Evolutionary conservation across 2,113 vertebrate species (phyloP).

Genomic region (Macquaria ambigua): DNA sequence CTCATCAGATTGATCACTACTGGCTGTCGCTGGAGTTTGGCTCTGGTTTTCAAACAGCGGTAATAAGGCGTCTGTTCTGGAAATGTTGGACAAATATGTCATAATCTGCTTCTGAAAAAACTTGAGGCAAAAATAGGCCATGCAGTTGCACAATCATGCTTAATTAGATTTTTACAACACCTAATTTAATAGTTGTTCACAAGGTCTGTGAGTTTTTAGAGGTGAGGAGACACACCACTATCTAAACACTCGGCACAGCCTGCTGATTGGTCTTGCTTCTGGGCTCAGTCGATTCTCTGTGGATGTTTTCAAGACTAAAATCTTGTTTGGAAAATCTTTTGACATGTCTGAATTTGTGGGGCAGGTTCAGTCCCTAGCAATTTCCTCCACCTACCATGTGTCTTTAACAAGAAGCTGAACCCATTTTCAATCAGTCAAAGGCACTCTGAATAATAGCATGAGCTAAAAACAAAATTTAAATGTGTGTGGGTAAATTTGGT

Average conservation of each 20-base stretch:
- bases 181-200: constrained; percentile 38
- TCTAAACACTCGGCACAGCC: constrained; percentile 17
- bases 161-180: constrained; percentile 25
- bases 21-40: constrained; percentile 9
- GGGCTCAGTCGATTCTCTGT: not conserved
- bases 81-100: not conserved
- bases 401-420: constrained; percentile 9
- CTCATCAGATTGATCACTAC: not conserved
- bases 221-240: constrained; percentile 53
- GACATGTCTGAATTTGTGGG: not conserved
- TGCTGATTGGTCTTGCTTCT: constrained; percentile 11
- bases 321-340: not conserved
- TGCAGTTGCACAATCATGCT: constrained; percentile 6
- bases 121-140: constrained; percentile 28
- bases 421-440: constrained; percentile 13
- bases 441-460: not conserved
- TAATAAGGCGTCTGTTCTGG: constrained; percentile 6
- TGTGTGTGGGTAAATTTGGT: not conserved
- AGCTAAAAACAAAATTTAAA: not conserved
- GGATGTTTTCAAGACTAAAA: constrained; percentile 29
- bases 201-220: constrained; percentile 6
- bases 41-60: constrained; percentile 26
- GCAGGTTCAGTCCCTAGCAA: not conserved
- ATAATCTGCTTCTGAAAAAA: constrained; percentile 4
- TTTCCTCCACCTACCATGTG: not conserved